Conservation (phyloP, 2,797 vertebrate genomes). For the Sciaenops ocellatus region DNA sequence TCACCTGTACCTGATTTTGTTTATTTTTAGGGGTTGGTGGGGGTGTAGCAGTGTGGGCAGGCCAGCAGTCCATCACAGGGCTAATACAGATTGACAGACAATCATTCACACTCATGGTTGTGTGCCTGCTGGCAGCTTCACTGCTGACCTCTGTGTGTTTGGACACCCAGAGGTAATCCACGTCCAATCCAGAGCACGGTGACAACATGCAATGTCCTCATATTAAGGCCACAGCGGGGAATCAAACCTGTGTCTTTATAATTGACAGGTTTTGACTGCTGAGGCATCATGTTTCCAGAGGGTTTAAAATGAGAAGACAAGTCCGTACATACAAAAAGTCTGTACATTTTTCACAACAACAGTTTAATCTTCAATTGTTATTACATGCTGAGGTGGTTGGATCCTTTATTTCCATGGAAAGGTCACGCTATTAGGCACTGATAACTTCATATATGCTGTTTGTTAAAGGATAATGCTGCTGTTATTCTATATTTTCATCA, state of each 20-base stretch:
- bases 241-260: neutral
- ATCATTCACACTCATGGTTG: constrained; percentile 48
- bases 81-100: constrained; percentile 60
- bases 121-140: constrained; percentile 45
- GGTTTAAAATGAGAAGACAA: neutral
- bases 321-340: no score
- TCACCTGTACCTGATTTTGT: constrained; percentile 15
- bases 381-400: neutral
- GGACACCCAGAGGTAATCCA: constrained; percentile 54
- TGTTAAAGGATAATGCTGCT: neutral
- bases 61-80: constrained; percentile 67
- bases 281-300: neutral
- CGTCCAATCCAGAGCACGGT: constrained; percentile 15
- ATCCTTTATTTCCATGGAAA: neutral
- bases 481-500: neutral
- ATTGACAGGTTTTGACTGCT: neutral
- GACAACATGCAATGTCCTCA: constrained; percentile 24
- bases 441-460: neutral
- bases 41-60: constrained; percentile 27
- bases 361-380: neutral
- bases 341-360: neutral
- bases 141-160: constrained; percentile 45
- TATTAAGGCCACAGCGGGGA: constrained; percentile 28
- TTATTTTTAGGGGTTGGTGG: neutral
- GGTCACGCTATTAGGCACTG: neutral